Evolutionary conservation across 2,888 invertebrate species (phyloP), one percentile per base, ranked within the genome.

Genomic region (Tenodera sinensis): DNA sequence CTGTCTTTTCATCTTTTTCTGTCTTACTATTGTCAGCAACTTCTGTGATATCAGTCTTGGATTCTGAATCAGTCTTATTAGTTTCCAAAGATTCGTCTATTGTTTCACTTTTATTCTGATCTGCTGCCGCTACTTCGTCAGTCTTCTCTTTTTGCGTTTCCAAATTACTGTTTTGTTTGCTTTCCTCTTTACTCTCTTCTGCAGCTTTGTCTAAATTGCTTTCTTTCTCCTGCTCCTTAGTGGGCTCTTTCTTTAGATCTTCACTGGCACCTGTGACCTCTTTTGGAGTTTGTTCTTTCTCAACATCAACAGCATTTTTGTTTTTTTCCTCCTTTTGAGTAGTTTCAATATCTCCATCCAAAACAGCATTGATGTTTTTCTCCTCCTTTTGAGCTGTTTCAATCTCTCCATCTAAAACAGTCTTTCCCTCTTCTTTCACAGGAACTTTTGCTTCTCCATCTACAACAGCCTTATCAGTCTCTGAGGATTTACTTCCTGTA

Each of bases 341-440:
- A 89, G 91, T 91, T 42, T 91, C 82, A 30, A 90, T 91, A 34
- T 90, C 87, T 88, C 71, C 81, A 4, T 54, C 87, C 20, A 81
- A 14, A 71, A 15, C 28, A 15, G 82, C 14, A 30, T 28, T 27
- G n/a, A n/a, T 20, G 7, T 54, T 20, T 54, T 20, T 20, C 6
- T 54, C 3, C 54, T 71, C 54, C 54, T 20, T 71, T 20, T 71
- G 84, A 84, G 84, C 81, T 89, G 91, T 91, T 42, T 91, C 82
- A 30, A 90, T 91, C 47, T 90, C 87, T 88, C 71, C 81, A 4
- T 54, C 87, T 20, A 81, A 14, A 71, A 15, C 28, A 15, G 82
- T n/a, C n/a, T n/a, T n/a, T 28, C 4, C 28, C 30, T 87, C 82
- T 28, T 71, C 27, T 87, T 87, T 8, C 3, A n/a, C 28, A 87